Base-by-base conservation (phyloP, 2,888 invertebrate species). In the Drosophila austrosaltans region DNA sequence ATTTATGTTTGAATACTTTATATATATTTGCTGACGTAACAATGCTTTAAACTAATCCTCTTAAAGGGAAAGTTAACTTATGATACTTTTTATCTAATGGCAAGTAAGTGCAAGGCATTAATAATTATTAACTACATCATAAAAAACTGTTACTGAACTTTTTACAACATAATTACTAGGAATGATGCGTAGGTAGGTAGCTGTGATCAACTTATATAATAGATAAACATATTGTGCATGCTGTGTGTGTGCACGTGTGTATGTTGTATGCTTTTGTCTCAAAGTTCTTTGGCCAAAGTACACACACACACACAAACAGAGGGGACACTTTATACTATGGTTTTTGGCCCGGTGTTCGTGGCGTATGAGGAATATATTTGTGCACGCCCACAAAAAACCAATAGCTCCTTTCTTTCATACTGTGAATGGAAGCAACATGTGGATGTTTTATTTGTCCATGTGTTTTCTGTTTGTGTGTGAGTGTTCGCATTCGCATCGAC, bases 361-460 rank as follows among this genome's bases (percentile, higher is more conserved):
- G 77, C 82, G 87, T 84, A 89, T 84, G 72, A 74, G 75, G 61
- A 72, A 81, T 86, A 78, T 83, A 78, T 83, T 88, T 86, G 78
- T 71, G 69, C 61, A 82, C 89, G 89, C 89, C 87, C 89, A 85
- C 82, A 63, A 74, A 64, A 67, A 48, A 8, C 12, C 25, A 48
- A 48, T 22, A 48, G 48, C 48, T 48, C 48, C 22, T 25, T 48
- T 25, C 12, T 48, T 22, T 25, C 56, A 39, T 63, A 57, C 71
- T 39, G 65, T 56, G 53, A 58, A 54, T 66, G 76, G 87, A 84
- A 84, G 87, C 89, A 89, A 87, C 83, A 85, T 83, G 86, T 87
- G 86, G 85, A 39, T 39, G 22, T n/a, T 25, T n/a, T 72, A 68
- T 66, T 61, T 59, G 53, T 48, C 12, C 68, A 36, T 40, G 20